phyloP scores from a whole-genome alignment of 2,113 vertebrate genomes.

The Furnarius figulus region DNA sequence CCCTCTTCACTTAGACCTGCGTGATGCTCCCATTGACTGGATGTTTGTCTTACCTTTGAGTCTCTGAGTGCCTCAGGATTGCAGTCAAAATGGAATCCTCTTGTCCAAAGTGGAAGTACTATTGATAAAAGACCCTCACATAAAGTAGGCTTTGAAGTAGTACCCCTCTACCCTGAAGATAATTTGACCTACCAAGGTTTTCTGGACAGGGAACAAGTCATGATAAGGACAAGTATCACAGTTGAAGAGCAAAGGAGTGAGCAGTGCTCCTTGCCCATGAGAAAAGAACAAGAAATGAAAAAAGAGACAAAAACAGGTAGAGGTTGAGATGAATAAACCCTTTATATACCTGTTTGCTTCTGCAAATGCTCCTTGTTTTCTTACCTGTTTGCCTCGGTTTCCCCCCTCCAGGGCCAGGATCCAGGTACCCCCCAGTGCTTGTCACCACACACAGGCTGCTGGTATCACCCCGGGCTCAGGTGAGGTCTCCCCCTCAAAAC shows the following conservation, averaged over 20 bases:
- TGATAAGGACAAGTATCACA: neutral
- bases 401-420: neutral
- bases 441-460: fast-evolving
- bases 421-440: neutral
- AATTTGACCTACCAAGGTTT: neutral
- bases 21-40: neutral
- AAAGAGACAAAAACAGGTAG: neutral
- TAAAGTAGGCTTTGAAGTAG: neutral
- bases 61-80: neutral
- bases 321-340: neutral
- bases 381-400: fast-evolving
- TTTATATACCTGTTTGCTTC: neutral
- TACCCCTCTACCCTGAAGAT: neutral
- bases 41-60: neutral
- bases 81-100: neutral
- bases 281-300: neutral
- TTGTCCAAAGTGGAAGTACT: neutral
- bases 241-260: neutral
- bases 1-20: neutral
- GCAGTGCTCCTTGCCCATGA: neutral
- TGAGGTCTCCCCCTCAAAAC: neutral
- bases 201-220: neutral
- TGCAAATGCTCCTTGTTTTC: neutral
- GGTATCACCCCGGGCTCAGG: neutral
- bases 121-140: neutral